Evolutionary conservation across 2,888 invertebrate genomes (phyloP), one percentile per base, ranked within the genome.

Genomic region (Scaptomyza cyrtandrae): DNA sequence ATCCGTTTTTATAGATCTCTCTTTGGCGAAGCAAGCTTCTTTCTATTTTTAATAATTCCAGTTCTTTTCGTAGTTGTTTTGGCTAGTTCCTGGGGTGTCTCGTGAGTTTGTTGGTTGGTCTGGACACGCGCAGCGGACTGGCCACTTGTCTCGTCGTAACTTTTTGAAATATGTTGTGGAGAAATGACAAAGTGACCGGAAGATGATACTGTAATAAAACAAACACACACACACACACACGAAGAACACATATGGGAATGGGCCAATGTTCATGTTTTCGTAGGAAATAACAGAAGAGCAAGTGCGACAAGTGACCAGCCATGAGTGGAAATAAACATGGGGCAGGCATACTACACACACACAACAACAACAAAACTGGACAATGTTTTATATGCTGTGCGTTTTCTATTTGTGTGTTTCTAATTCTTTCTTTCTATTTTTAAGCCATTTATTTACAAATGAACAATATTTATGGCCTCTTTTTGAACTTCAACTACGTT

Each of bases 171-270:
- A 88, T 90, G 88, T 81, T 85, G 75, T 80, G 77, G 79, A 82
- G 81, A 86, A 86, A 87, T 90, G 88, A 90, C 87, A 90, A 90
- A 90, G 80, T 89, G 85, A 87, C 90, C 90, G 90, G 90, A 89
- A 90, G 90, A 90, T 87, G 86, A 85, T 82, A 88, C 89, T 78
- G 66, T 80, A 85, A 87, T 87, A 85, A 88, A 84, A 84, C 66
- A 69, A 60, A 72, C 55, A 64, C 53, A 33, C 54, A 49, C 35
- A 37, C n/a, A 54, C 33, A 56, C 60, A 24, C 3, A 24, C 24
- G 24, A 24, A 3, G 24, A 24, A 24, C 24, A 24, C 24, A 24
- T 24, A 24, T 24, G 24, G 24, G 24, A 24, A 31, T 39, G 39
- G 31, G 50, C 44, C 41, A 59, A 62, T 68, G 75, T 64, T 41